A percentile compares a stretch with the other conserved stretches of the same genome.
These are phyloP conservation scores for Lepus oiostolus DNA, from an alignment of 2,797 vertebrate species.

Conservation along the genomic window DNA sequence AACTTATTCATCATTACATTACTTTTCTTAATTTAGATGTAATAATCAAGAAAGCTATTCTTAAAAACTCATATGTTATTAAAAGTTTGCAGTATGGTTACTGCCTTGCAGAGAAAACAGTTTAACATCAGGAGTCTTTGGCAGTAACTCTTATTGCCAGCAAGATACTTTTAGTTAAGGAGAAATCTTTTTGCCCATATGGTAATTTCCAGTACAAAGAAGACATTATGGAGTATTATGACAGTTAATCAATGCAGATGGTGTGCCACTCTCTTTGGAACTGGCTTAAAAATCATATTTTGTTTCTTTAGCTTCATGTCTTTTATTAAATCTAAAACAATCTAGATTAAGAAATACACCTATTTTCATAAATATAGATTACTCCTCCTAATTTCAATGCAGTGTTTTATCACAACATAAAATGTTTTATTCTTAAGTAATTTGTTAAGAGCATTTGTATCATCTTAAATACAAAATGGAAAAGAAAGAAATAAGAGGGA, in stretches of 20 bases:
- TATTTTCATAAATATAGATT: constrained; percentile 12
- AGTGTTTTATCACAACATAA: background rate
- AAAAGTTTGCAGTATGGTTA: constrained; percentile 46
- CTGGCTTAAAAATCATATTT: background rate
- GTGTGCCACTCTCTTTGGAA: background rate
- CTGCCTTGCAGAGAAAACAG: background rate
- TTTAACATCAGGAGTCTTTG: background rate
- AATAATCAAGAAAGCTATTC: constrained; percentile 26
- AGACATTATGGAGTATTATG: background rate
- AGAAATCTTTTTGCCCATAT: constrained; percentile 4
- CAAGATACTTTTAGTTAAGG: background rate
- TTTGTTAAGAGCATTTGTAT: background rate
- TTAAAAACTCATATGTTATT: constrained; percentile 16
- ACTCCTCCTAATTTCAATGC: background rate
- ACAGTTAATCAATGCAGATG: background rate
- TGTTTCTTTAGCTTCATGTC: background rate
- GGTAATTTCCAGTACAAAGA: constrained; percentile 42
- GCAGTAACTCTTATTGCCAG: constrained; percentile 1
- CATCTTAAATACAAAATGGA: background rate
- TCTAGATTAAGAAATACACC: constrained; percentile 20
- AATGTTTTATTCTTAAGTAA: constrained; percentile 45
- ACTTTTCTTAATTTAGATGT: background rate
- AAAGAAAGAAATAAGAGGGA: background rate
- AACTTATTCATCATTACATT: constrained; percentile 18
- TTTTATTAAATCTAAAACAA: constrained; percentile 26